A percentile compares a stretch with the other conserved stretches of the same genome.
Evolutionary conservation across 2,113 vertebrate species (phyloP).

Genomic region (Chionodraco myersi): DNA sequence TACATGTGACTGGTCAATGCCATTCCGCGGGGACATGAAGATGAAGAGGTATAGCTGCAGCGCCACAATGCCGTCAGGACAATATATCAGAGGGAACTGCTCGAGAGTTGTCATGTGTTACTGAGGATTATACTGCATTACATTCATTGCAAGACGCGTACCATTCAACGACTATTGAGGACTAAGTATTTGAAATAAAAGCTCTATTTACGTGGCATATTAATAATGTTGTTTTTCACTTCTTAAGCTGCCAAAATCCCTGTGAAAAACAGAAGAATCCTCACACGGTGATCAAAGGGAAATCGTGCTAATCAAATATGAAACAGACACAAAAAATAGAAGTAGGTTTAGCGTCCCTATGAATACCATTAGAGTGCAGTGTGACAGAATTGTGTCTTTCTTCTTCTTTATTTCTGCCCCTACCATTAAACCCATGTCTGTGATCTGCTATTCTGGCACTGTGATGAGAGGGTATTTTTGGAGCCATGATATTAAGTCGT

Average conservation of each 20-base stretch:
- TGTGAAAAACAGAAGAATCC: neutral
- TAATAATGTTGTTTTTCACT: no score
- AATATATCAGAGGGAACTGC: constrained; percentile 45
- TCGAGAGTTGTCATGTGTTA: constrained; percentile 21
- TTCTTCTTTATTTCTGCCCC: constrained; percentile 16
- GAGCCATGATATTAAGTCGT: constrained; percentile 72
- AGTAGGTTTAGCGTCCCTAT: constrained; percentile 20
- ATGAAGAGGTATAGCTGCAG: constrained; percentile 49
- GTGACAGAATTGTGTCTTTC: constrained; percentile 44
- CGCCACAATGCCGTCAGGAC: constrained; percentile 14
- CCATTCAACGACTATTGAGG: neutral
- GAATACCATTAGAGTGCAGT: constrained; percentile 29
- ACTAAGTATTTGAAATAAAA: neutral
- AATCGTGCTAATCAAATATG: constrained; percentile 48
- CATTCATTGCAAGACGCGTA: neutral
- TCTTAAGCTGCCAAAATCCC: neutral
- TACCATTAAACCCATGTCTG: constrained; percentile 41
- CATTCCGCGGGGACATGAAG: constrained; percentile 64
- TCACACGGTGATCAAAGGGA: constrained; percentile 15
- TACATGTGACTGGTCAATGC: constrained; percentile 57
- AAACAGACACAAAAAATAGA: constrained; percentile 36
- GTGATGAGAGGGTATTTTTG: constrained; percentile 70
- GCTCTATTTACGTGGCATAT: neutral
- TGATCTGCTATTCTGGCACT: constrained; percentile 64
- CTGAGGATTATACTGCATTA: constrained; percentile 32